phyloP scores from a whole-genome alignment of 2,113 vertebrate genomes.

The Melospiza georgiana region DNA sequence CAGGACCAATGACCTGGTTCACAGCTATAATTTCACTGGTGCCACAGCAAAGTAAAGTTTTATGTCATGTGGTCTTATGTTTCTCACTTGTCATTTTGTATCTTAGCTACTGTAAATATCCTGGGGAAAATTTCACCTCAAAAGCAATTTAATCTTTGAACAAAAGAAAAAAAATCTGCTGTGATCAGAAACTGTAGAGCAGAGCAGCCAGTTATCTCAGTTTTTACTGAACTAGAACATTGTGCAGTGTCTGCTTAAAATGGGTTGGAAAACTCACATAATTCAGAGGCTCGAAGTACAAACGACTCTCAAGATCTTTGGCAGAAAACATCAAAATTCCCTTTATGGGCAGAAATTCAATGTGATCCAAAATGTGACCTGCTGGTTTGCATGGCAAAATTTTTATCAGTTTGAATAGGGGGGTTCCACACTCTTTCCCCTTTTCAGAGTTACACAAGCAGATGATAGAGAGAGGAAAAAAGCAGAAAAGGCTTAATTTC shows the following conservation, averaged over 20 bases:
- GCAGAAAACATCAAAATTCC: background rate
- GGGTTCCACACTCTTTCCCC: background rate
- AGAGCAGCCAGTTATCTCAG: background rate
- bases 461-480: background rate
- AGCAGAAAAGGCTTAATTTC: background rate
- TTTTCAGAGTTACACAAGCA: background rate
- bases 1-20: background rate
- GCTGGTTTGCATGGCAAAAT: background rate
- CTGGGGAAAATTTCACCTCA: background rate
- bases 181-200: background rate
- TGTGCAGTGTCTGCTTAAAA: background rate
- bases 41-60: background rate
- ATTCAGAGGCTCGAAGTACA: background rate
- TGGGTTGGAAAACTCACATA: background rate
- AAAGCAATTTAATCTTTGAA: background rate
- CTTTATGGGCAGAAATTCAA: background rate
- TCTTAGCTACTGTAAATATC: background rate
- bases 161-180: background rate
- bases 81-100: background rate
- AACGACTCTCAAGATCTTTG: background rate
- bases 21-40: background rate
- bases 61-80: background rate
- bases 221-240: background rate
- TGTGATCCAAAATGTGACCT: background rate
- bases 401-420: background rate